Evolutionary conservation across 2,888 invertebrate genomes (phyloP).

Genomic region (Diaperis boleti): DNA sequence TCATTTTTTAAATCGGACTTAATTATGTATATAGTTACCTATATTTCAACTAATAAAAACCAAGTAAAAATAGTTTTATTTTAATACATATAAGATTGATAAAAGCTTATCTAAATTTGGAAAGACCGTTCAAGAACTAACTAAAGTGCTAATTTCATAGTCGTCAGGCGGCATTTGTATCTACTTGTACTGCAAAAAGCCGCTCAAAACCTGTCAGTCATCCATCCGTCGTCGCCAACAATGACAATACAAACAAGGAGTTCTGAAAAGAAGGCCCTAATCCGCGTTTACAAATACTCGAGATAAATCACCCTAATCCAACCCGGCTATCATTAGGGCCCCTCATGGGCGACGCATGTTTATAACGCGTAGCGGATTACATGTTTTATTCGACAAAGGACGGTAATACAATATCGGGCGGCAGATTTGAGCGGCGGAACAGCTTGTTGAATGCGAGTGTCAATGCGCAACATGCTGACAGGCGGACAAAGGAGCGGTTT

Average conservation of each 20-base stretch:
- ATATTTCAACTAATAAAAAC: too few species aligned
- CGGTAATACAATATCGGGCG: slow-evolving; percentile 56
- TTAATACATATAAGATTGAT: too few species aligned
- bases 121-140: too few species aligned
- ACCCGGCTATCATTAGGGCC: slow-evolving; percentile 58
- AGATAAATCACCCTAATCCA: slow-evolving; percentile 64
- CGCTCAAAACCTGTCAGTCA: slow-evolving; percentile 36
- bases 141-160: slow-evolving; percentile 55
- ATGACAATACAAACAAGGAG: slow-evolving; percentile 55
- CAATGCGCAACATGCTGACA: slow-evolving; percentile 64
- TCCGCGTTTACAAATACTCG: slow-evolving; percentile 64
- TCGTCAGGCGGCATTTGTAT: slow-evolving; percentile 41
- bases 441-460: slow-evolving; percentile 63
- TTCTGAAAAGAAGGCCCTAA: slow-evolving; percentile 57
- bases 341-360: slow-evolving; percentile 56
- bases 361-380: slow-evolving; percentile 64
- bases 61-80: too few species aligned
- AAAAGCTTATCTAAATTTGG: too few species aligned
- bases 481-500: slow-evolving; percentile 65
- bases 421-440: slow-evolving; percentile 55
- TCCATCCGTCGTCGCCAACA: slow-evolving; percentile 44
- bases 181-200: slow-evolving; percentile 23
- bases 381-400: slow-evolving; percentile 61
- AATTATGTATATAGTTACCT: too few species aligned
- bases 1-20: too few species aligned